Base-by-base conservation (phyloP, 2,888 invertebrate genomes). In the Orthonychiurus folsomi region DNA sequence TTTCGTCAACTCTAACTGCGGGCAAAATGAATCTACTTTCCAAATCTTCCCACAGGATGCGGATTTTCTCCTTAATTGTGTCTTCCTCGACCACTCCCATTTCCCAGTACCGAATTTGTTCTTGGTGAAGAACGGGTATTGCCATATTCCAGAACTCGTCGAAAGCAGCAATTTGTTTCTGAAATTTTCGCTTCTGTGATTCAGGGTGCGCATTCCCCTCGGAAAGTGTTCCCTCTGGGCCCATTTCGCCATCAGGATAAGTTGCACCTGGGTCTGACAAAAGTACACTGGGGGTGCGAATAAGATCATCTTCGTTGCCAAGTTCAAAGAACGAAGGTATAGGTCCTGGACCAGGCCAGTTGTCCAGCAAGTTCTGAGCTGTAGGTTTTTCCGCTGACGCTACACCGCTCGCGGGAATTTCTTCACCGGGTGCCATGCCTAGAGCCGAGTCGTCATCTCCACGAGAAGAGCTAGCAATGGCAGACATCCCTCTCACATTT, bases 61-160 rank as follows among this genome's bases (percentile, higher is more conserved):
- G 27, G 1, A 60, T 59, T 27, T 61, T 67, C 1, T 56, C 60
- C n/a, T 37, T 21, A 18, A 60, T 64, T n/a, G 53, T 63, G 12
- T 59, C 58, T 18, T 66, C 65, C 24, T 66, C 56, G 12, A 66
- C 56, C 1, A 68, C 20, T 18, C 70, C 70, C n/a, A 70, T 60
- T 50, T 68, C 68, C 65, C 61, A 66, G 56, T 58, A 65, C 2
- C 56, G 53, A 12, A 70, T 64, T 24, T 62, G 62, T 27, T 66
- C 64, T 28, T 70, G 61, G 47, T 67, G 63, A 15, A 67, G 52
- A 1, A 67, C 64, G 0, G 68, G 68, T 21, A 63, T 56, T 20
- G 66, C 65, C 68, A 68, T 68, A 57, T 70, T 70, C 68, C 67
- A 70, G 59, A 67, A 65, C 23, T 68, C 66, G 12, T 68, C 63